Evolutionary conservation across 2,113 vertebrate species (phyloP).

Genomic region (Panthera leo): DNA sequence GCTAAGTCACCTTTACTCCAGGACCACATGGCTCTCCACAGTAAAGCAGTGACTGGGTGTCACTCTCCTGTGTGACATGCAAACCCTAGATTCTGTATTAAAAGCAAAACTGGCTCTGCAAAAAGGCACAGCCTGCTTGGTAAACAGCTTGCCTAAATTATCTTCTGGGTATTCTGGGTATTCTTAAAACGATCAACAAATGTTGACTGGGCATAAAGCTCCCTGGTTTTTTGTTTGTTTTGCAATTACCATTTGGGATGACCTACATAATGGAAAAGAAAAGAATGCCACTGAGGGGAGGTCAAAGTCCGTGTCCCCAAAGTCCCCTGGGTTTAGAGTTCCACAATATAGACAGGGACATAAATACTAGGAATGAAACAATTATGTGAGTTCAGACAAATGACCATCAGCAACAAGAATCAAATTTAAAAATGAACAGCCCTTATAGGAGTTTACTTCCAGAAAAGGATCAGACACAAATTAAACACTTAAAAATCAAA

Average conservation of each 20-base stretch:
- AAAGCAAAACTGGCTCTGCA: constrained; percentile 7
- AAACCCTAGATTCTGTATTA: neutral
- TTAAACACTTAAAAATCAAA: constrained; percentile 24
- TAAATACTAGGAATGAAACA: neutral
- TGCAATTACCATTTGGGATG: constrained; percentile 17
- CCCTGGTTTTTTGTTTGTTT: neutral
- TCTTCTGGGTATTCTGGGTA: neutral
- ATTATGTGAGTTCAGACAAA: neutral
- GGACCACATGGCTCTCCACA: constrained; percentile 5
- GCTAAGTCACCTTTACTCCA: constrained; percentile 4
- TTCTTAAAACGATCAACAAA: constrained; percentile 34
- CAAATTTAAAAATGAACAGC: constrained; percentile 19
- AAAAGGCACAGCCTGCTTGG: neutral
- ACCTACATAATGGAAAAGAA: neutral
- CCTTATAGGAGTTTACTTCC: neutral
- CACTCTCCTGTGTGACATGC: neutral
- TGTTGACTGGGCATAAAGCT: neutral
- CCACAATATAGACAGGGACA: neutral
- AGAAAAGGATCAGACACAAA: neutral
- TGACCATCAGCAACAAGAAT: constrained; percentile 11
- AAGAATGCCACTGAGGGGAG: neutral
- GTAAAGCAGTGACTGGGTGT: neutral
- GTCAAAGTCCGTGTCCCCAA: neutral
- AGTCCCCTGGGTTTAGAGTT: neutral
- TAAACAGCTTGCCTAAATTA: neutral